Conservation (phyloP, 2,797 vertebrate species). For the Dallia pectoralis region DNA sequence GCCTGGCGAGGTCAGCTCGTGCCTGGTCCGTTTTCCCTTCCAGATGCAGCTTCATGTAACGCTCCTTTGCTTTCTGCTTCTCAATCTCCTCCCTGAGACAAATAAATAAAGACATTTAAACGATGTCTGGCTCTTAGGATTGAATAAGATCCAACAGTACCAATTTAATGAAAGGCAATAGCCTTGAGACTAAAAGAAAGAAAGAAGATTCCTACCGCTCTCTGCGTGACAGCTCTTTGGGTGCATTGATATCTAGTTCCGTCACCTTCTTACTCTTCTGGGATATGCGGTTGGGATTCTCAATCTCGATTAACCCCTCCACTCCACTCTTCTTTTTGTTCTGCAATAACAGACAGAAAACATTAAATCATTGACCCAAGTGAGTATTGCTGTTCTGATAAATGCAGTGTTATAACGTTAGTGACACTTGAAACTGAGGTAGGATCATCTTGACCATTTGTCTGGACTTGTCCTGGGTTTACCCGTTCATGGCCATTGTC, state of each 20-base stretch:
- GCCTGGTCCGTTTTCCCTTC: constrained; percentile 84
- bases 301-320: constrained; percentile 80
- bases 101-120: neutral
- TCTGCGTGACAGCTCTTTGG: constrained; percentile 75
- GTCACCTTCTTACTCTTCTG: constrained; percentile 79
- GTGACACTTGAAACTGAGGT: neutral
- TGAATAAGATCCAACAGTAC: neutral
- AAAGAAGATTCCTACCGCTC: constrained; percentile 68
- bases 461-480: too few relatives aligned
- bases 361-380: neutral
- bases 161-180: neutral
- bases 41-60: constrained; percentile 81
- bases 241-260: constrained; percentile 67
- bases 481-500: too few relatives aligned
- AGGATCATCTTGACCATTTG: neutral
- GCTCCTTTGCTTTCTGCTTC: constrained; percentile 81
- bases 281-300: constrained; percentile 79
- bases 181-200: neutral
- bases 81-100: constrained; percentile 79
- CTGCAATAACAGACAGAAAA: constrained; percentile 37
- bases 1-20: constrained; percentile 75
- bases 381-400: neutral
- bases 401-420: neutral
- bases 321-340: constrained; percentile 75
- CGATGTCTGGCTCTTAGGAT: neutral